phyloP scores from a whole-genome alignment of 2,888 invertebrate species.

The Nemotelus nigrinus region DNA sequence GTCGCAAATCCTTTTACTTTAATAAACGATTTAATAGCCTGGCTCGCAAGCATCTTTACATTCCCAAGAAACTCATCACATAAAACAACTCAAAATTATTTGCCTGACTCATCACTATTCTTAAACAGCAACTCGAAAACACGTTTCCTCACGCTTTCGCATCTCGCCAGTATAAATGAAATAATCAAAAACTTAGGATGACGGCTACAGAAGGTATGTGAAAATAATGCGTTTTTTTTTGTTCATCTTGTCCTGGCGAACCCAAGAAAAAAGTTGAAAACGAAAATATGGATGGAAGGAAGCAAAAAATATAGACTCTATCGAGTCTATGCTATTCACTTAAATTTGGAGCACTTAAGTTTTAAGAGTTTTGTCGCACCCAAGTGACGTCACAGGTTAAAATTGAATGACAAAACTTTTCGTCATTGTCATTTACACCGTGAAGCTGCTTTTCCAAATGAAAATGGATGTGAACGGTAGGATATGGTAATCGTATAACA shows the following conservation, averaged over 20 bases:
- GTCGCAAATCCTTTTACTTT: background rate
- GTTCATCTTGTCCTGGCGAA: background rate
- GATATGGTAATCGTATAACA: too few species aligned
- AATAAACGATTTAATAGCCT: background rate
- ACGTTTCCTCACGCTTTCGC: background rate
- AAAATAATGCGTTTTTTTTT: constrained; percentile 22
- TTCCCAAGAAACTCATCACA: too few species aligned
- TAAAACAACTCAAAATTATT: background rate
- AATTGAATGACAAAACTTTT: constrained; percentile 17
- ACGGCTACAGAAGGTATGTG: constrained; percentile 25
- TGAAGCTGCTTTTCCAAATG: background rate
- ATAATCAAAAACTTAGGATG: constrained; percentile 45
- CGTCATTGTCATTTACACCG: background rate
- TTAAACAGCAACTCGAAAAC: too few species aligned
- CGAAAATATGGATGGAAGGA: constrained; percentile 15
- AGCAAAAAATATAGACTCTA: background rate
- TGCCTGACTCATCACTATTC: too few species aligned
- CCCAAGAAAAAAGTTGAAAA: constrained; percentile 14
- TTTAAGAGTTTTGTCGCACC: constrained; percentile 19
- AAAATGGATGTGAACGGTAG: too few species aligned
- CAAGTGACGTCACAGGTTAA: background rate
- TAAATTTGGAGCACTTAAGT: constrained; percentile 26
- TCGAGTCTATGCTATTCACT: constrained; percentile 36
- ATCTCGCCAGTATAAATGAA: constrained; percentile 48
- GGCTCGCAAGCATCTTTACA: too few species aligned